A percentile compares a stretch with the other conserved stretches of the same genome.
phyloP scores from a whole-genome alignment of 2,797 vertebrate species.

The Parauchenoglanis ngamensis region DNA sequence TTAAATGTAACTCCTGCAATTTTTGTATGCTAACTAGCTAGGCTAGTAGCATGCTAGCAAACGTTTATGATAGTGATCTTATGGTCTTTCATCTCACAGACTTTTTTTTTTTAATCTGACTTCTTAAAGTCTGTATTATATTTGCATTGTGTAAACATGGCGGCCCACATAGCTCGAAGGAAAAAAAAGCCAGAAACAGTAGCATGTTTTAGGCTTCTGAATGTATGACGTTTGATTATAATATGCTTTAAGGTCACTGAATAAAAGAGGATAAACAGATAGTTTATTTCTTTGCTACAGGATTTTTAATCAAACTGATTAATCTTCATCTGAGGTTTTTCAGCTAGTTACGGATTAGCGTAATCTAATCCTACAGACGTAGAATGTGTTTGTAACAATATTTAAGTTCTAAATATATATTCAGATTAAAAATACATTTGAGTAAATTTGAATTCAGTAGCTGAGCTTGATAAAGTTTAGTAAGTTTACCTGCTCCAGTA shows the following conservation, averaged over 20 bases:
- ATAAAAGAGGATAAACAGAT: background rate
- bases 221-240: too few species aligned
- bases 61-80: background rate
- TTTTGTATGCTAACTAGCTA: background rate
- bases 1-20: background rate
- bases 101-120: background rate
- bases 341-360: background rate
- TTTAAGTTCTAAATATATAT: background rate
- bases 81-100: background rate
- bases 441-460: background rate
- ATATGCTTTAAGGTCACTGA: background rate
- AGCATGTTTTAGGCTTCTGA: too few species aligned
- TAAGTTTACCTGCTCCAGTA: constrained; percentile 52
- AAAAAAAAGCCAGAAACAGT: too few species aligned
- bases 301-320: background rate
- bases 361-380: background rate
- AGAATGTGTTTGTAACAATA: background rate
- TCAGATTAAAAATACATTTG: background rate
- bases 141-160: too few species aligned
- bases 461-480: too few species aligned
- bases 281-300: too few species aligned
- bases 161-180: background rate
- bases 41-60: background rate
- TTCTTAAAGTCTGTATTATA: too few species aligned
- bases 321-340: background rate